Evolutionary conservation across 2,113 vertebrate species (phyloP).

Genomic region (Pterocles orientalis): DNA sequence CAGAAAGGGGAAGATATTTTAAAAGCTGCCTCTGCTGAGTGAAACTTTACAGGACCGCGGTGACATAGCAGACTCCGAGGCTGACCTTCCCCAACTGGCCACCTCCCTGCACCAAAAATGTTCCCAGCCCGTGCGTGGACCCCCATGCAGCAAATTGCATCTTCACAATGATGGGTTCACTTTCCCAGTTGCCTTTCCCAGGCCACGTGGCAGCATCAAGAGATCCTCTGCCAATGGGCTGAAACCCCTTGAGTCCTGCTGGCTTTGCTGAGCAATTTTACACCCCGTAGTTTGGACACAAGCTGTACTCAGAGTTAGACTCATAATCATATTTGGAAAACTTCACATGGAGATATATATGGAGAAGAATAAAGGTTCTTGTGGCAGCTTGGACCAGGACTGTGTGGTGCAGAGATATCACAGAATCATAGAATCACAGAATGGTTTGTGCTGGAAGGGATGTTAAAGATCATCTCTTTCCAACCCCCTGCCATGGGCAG

Average conservation of each 20-base stretch:
- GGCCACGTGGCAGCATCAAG: background rate
- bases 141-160: background rate
- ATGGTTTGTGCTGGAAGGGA: too few species aligned
- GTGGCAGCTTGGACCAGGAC: background rate
- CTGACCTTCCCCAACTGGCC: background rate
- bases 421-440: too few species aligned
- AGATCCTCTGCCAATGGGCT: background rate
- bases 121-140: background rate
- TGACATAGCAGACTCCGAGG: fast-evolving
- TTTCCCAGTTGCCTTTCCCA: background rate
- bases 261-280: background rate
- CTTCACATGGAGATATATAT: background rate
- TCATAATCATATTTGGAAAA: background rate
- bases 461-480: too few species aligned
- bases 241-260: background rate
- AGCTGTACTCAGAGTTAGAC: background rate
- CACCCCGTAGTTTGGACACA: background rate
- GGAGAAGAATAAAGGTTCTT: background rate
- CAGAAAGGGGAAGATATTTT: background rate
- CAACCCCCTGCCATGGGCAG: too few species aligned
- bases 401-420: background rate
- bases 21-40: background rate
- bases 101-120: background rate
- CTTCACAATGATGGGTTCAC: background rate
- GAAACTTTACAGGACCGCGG: background rate